Percentiles rank a stretch among this genome's conserved stretches.
Conservation (phyloP, 2,797 vertebrate species). For the Setipinna tenuifilis region DNA sequence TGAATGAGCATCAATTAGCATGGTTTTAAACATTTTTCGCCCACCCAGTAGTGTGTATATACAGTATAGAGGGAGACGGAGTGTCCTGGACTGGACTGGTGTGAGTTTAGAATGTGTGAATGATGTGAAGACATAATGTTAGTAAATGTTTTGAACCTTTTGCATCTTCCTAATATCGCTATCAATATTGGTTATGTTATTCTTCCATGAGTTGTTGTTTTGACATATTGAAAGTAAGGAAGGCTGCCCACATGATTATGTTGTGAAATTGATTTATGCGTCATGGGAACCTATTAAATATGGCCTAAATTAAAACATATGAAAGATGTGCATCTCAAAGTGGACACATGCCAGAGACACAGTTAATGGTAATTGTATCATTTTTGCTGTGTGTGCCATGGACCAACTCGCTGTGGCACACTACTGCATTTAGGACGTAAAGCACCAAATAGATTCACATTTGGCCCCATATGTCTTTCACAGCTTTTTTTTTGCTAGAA, state of each 20-base stretch:
- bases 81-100: no score
- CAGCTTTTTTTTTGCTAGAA: neutral
- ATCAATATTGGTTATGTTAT: neutral
- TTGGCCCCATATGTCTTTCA: neutral
- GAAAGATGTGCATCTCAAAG: slow-evolving; percentile 9
- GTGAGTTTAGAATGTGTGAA: neutral
- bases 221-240: slow-evolving; percentile 13
- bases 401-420: neutral
- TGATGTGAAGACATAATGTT: neutral
- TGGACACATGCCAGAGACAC: slow-evolving; percentile 2
- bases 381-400: neutral
- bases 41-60: no score
- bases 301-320: neutral
- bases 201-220: neutral
- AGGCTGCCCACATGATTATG: neutral
- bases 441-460: neutral
- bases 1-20: no score
- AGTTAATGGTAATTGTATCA: neutral
- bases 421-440: neutral
- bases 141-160: neutral
- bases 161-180: neutral
- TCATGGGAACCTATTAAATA: neutral
- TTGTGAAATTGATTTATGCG: slow-evolving; percentile 7
- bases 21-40: no score
- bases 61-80: no score